A percentile compares a stretch with the other conserved stretches of the same genome.
These are phyloP conservation scores for Lateolabrax maculatus DNA, from an alignment of 2,797 vertebrate species.

Conservation along the genomic window DNA sequence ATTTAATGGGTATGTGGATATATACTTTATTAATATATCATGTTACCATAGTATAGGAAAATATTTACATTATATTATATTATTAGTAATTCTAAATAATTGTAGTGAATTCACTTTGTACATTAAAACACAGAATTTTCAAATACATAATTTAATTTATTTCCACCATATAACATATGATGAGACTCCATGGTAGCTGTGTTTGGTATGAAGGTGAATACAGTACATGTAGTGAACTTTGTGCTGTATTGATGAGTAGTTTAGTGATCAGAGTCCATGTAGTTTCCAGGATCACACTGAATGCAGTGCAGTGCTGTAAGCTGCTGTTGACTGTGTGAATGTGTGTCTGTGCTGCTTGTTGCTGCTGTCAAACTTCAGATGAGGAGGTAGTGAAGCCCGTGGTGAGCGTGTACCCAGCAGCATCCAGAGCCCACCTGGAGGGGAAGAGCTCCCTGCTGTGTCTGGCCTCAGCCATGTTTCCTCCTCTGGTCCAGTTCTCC, in stretches of 20 bases:
- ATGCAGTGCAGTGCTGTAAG: constrained; percentile 3
- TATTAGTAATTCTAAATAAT: no score
- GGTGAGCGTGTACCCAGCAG: constrained; percentile 52
- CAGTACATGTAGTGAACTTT: not conserved
- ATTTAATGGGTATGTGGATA: no score
- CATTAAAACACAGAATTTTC: no score
- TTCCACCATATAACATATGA: no score
- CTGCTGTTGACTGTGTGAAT: constrained; percentile 29
- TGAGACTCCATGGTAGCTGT: not conserved
- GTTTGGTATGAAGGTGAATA: not conserved
- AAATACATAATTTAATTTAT: no score
- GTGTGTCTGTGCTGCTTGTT: constrained; percentile 29
- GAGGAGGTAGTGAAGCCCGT: not conserved
- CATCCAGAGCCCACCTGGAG: constrained; percentile 15
- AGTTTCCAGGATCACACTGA: constrained; percentile 8
- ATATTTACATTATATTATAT: not conserved
- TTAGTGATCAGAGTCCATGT: constrained; percentile 6
- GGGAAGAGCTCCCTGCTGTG: constrained; percentile 46
- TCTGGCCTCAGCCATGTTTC: constrained; percentile 56
- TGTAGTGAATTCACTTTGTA: no score
- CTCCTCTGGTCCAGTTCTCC: constrained; percentile 52
- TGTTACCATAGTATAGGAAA: no score
- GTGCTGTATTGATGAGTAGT: not conserved
- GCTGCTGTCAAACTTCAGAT: constrained; percentile 38
- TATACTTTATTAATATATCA: no score